Evolutionary conservation across 2,888 invertebrate species (phyloP).

Genomic region (Dysmachus trigonus): DNA sequence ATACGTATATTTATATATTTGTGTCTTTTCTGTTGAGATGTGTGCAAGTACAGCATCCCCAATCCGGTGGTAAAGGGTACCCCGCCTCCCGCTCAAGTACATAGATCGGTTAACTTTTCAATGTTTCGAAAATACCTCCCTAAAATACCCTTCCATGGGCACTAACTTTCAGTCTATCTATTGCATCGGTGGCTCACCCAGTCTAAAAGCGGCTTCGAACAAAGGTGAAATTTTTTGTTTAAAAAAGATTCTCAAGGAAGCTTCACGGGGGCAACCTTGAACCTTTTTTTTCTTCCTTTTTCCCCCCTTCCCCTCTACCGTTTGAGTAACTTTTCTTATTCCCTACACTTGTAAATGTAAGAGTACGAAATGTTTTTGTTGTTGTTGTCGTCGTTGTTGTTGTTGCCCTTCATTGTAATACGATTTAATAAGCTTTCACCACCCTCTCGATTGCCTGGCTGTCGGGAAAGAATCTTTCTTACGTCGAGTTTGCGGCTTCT

Average conservation of each 20-base stretch:
- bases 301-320: neutral
- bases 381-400: neutral
- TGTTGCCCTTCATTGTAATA: slow-evolving; percentile 24
- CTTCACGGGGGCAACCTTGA: slow-evolving; percentile 29
- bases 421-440: slow-evolving; percentile 24
- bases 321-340: slow-evolving; percentile 16
- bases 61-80: neutral
- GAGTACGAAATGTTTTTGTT: slow-evolving; percentile 5
- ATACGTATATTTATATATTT: neutral
- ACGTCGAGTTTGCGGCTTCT: slow-evolving; percentile 1
- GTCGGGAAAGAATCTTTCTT: neutral
- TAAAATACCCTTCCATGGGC: neutral
- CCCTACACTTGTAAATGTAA: slow-evolving; percentile 6
- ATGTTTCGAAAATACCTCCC: slow-evolving; percentile 2
- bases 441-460: neutral
- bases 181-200: neutral
- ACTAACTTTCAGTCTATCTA: neutral
- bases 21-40: neutral
- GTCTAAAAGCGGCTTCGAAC: neutral
- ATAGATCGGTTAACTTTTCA: neutral
- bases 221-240: neutral
- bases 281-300: slow-evolving; percentile 8
- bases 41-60: slow-evolving; percentile 35
- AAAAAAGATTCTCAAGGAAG: slow-evolving; percentile 8
- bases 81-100: neutral